A percentile compares a stretch with the other conserved stretches of the same genome.
These are phyloP conservation scores for Aphidius gifuensis DNA, from an alignment of 1,140 invertebrate species.

Conservation along the genomic window DNA sequence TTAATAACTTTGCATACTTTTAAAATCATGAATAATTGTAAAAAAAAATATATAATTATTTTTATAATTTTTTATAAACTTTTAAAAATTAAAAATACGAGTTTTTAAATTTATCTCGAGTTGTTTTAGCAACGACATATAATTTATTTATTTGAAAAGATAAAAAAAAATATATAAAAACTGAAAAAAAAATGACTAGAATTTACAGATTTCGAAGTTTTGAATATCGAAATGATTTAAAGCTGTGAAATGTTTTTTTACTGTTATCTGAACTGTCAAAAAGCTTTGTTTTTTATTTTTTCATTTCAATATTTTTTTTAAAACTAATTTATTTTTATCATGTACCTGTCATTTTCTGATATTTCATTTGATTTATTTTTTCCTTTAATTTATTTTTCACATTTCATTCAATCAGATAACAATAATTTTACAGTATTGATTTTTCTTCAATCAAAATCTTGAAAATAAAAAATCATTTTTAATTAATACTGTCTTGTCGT, in stretches of 20 bases:
- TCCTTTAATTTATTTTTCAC: background rate
- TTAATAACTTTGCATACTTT: too few relatives aligned
- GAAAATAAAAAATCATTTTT: too few relatives aligned
- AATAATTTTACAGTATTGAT: too few relatives aligned
- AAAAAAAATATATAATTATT: too few relatives aligned
- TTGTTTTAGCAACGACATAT: slow-evolving; percentile 1
- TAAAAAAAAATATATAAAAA: background rate
- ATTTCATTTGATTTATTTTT: slow-evolving; percentile 10
- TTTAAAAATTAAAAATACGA: too few relatives aligned
- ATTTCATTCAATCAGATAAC: too few relatives aligned
- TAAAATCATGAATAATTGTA: too few relatives aligned
- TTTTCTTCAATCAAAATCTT: too few relatives aligned
- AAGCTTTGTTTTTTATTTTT: background rate
- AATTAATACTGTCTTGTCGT: too few relatives aligned
- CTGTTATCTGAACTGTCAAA: background rate
- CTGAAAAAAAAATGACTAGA: background rate
- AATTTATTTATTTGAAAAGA: too few relatives aligned
- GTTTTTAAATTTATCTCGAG: background rate
- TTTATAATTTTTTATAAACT: too few relatives aligned
- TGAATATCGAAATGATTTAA: slow-evolving; percentile 11
- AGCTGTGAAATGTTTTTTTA: background rate
- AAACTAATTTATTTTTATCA: background rate
- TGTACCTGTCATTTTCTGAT: background rate
- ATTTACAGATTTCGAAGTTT: slow-evolving; percentile 1
- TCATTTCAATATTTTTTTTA: background rate